Evolutionary conservation across 1,140 invertebrate genomes (phyloP), one percentile per base, ranked within the genome.

Genomic region (Callitettix versicolor): DNA sequence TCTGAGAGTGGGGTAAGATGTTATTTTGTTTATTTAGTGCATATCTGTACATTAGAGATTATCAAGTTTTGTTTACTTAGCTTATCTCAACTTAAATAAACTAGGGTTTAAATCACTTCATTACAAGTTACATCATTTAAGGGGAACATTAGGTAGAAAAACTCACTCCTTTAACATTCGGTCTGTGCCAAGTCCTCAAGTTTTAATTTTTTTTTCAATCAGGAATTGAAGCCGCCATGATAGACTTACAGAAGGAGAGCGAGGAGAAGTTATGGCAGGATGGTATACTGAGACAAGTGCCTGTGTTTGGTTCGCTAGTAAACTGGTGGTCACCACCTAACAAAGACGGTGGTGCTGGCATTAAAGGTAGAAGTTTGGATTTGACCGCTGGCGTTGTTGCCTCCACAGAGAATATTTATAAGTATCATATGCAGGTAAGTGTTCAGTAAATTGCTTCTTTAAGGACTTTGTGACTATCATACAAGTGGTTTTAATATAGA

Each of bases 391-490:
- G 82, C 56, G 84, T 88, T 11, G 82, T 97, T 24, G 86, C 91
- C 65, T 88, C 86, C 62, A 96, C 93, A 0, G 89, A 92, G 68
- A 91, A 94, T 67, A 91, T 91, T 59, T 95, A 95, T 74, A 85
- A 84, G 41, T 62, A 62, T 33, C 61, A 62, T 26, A 58, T 58
- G 61, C 61, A 62, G 57, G 38, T 57, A 1, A 41, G 36, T 3
- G 12, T 48, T 7, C 1, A 43, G 18, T n/a, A 20, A 3, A 44
- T 44, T 44, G 12, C 17, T 20, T 44, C 17, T 20, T 2, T 4
- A 41, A 41, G n/a, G 18, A 18, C n/a, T 41, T 7, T 41, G 38
- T 2, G n/a, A n/a, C n/a, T n/a, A n/a, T n/a, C n/a, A n/a, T n/a
- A n/a, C n/a, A n/a, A n/a, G n/a, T n/a, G n/a, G n/a, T n/a, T n/a